Base-by-base conservation (phyloP, 2,888 invertebrate species). In the Drosophila vallismaia region DNA sequence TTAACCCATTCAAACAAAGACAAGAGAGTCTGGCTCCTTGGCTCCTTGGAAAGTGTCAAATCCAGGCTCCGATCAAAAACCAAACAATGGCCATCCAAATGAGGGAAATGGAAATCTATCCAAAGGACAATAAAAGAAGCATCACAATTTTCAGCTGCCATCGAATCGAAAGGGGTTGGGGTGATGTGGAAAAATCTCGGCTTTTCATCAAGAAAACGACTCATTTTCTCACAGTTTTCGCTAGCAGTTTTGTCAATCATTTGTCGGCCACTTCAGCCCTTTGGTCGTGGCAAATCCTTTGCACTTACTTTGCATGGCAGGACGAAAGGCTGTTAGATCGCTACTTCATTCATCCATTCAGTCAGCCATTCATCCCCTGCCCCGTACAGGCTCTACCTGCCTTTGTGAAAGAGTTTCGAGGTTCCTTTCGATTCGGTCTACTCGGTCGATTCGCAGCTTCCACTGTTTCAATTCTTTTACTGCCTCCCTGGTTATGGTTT, bases 1-100 rank as follows among this genome's bases (percentile, higher is more conserved):
- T 85, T 88, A 85, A 85, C 87, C 87, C 88, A 74, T 81, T 81
- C 78, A 72, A 74, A 79, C 78, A 86, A 82, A 55, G 26, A 44
- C 63, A 36, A 5, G n/a, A 7, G 40, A 14, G 44, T 50, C 42
- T 40, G 28, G 28, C 19, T 19, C 19, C 19, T 19, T 19, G 19
- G 57, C 48, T 66, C 63, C 64, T 75, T 75, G 57, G 66, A 72
- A 79, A 77, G 86, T 83, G 86, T 86, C 74, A 88, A 75, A 74
- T 71, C 76, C 66, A 46, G 45, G 57, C 60, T 68, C 46, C 57
- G 44, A 71, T 64, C 70, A 70, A 53, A 64, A 51, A 56, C 31
- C 72, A 51, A 71, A 86, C 81, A 84, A 84, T 70, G 55, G 50
- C 49, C 66, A 46, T 19, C 74, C 64, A 78, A 81, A 81, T 79